phyloP scores from a whole-genome alignment of 2,797 vertebrate species.

The Ficedula albicollis region DNA sequence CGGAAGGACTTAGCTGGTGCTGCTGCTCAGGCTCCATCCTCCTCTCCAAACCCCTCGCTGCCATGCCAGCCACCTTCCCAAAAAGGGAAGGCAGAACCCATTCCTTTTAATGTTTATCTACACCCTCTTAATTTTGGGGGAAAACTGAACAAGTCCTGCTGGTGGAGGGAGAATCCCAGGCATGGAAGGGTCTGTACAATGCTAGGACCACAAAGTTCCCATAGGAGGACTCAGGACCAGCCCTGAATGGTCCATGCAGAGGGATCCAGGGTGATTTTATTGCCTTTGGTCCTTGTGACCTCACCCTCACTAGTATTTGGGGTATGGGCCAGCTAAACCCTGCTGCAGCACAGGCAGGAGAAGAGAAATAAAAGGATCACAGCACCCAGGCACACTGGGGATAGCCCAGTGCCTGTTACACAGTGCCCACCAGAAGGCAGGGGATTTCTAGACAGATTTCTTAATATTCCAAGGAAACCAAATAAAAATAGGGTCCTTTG shows the following conservation, averaged over 20 bases:
- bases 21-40: not conserved
- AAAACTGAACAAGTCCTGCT: not conserved
- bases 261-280: not conserved
- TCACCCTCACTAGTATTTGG: not conserved
- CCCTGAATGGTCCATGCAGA: accelerated
- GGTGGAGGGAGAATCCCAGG: not conserved
- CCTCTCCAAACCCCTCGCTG: not conserved
- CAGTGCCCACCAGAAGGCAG: not conserved
- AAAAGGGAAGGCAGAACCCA: not conserved
- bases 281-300: not conserved
- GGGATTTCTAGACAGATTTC: not conserved
- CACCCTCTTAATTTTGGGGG: not conserved
- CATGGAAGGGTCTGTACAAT: accelerated
- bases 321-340: not conserved
- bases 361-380: not conserved
- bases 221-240: not conserved
- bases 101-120: not conserved
- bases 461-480: not conserved
- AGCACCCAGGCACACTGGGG: not conserved
- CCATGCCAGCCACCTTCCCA: not conserved
- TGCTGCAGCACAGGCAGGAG: accelerated
- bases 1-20: not conserved
- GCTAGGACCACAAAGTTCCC: not conserved
- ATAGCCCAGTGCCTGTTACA: not conserved
- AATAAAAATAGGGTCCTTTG: not conserved